Percentiles rank a stretch among this genome's conserved stretches.
Evolutionary conservation across 2,888 invertebrate species (phyloP).

Genomic region (Meandrusa payeni): DNA sequence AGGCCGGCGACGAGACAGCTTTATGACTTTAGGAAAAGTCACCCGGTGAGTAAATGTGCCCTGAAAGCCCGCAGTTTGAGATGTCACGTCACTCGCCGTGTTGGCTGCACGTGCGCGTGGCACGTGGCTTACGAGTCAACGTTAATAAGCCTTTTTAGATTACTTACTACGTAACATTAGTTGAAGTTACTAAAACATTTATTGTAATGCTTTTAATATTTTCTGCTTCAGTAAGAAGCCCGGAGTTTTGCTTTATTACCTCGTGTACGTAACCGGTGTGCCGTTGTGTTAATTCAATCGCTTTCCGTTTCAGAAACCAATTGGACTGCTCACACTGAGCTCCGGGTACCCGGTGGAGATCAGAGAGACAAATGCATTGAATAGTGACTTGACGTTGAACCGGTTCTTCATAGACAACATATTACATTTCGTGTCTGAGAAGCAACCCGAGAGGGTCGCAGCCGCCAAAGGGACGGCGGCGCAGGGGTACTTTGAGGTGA

Average conservation of each 20-base stretch:
- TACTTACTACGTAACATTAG: too few species aligned
- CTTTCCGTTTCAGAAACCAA: constrained; percentile 57
- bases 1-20: constrained; percentile 8
- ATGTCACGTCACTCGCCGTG: too few species aligned
- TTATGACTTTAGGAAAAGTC: constrained; percentile 14
- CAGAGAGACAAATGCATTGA: constrained; percentile 86
- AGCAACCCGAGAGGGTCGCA: constrained; percentile 95
- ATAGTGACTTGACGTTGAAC: constrained; percentile 74
- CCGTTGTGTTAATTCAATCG: too few species aligned
- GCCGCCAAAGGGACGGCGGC: constrained; percentile 96
- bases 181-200: too few species aligned
- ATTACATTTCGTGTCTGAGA: constrained; percentile 88
- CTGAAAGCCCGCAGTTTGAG: too few species aligned
- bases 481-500: constrained; percentile 90
- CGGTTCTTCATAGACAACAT: constrained; percentile 45
- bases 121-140: too few species aligned
- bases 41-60: constrained; percentile 21
- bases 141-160: too few species aligned
- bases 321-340: constrained; percentile 84
- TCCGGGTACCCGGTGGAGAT: constrained; percentile 88
- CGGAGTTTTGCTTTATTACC: too few species aligned
- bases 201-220: too few species aligned
- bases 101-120: too few species aligned
- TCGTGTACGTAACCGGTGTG: too few species aligned
- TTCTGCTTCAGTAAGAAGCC: too few species aligned